Conservation (phyloP, 2,113 vertebrate species). For the Dunckerocampus dactyliophorus region DNA sequence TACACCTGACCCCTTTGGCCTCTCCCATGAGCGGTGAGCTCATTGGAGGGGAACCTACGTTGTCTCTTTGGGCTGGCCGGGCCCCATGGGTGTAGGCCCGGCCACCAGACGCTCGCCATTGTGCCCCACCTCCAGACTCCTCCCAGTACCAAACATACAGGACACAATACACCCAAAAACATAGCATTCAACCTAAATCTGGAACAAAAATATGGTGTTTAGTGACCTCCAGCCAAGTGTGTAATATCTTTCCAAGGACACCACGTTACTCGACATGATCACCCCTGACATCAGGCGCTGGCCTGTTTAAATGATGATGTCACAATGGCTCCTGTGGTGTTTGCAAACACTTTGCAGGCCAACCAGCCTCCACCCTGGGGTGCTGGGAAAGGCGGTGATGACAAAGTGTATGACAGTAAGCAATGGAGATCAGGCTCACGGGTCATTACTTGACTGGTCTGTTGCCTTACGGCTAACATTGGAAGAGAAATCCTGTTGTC, state of each 20-base stretch:
- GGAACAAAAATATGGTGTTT: too few species aligned
- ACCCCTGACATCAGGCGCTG: conserved; percentile 6
- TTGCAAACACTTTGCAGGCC: conserved; percentile 25
- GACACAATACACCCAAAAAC: too few species aligned
- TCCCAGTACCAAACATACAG: too few species aligned
- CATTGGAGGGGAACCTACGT: too few species aligned
- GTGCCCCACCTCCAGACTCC: too few species aligned
- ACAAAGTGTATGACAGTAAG: conserved; percentile 47
- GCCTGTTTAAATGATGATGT: conserved; percentile 16
- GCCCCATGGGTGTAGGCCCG: too few species aligned
- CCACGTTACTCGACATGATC: conserved; percentile 18
- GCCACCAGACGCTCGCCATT: too few species aligned
- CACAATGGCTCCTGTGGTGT: conserved; percentile 18
- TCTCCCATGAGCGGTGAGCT: too few species aligned
- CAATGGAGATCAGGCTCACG: conserved; percentile 28
- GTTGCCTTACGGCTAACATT: conserved; percentile 33
- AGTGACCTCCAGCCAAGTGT: conserved; percentile 16
- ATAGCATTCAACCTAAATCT: too few species aligned
- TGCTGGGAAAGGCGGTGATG: conserved; percentile 2
- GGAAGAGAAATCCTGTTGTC: conserved; percentile 21
- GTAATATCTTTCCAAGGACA: conserved; percentile 18
- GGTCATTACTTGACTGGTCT: conserved; percentile 24
- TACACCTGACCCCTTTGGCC: too few species aligned
- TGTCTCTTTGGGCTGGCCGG: too few species aligned
- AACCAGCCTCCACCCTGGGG: conserved; percentile 12